Base-by-base conservation (phyloP, 2,113 vertebrate species). In the Hippopotamus amphibius region DNA sequence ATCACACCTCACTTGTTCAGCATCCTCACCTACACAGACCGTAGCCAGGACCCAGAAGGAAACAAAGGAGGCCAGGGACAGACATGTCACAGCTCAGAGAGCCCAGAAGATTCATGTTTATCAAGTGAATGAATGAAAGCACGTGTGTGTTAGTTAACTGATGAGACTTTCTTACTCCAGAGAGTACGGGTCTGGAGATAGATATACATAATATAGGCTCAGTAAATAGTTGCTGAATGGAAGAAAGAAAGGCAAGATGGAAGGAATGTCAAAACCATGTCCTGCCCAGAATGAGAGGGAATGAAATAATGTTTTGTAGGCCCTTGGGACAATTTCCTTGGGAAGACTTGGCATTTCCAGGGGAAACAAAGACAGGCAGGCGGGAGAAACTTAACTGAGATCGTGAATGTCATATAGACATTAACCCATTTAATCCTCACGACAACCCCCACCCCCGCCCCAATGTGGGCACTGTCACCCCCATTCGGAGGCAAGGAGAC, bases 401-500 rank as follows among this genome's bases (percentile, higher is more conserved):
- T 43, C 3, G 0, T 22, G 63, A 53, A 50, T 13, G 16, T 30
- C 33, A 7, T 33, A 4, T 13, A 37, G 74, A n/a, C 24, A 4
- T 15, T 2, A 33, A 17, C 17, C 28, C 33, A 26, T 48, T 65
- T 30, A 30, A 59, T 7, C 41, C 33, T 63, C 59, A 10, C 0
- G 24, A n/a, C 65, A 5, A 1, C 5, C 15, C 33, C 12, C 2
- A 3, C 22, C 26, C 77, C n/a, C 6, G 11, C 77, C 65, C 53
- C 0, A 0, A 9, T 0, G 2, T 9, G 24, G 80, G 17, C 15
- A 10, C 28, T 6, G 14, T 43, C 0, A 2, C 11, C 50, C 13
- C 46, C 26, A 2, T 15, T 33, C 26, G 22, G 63, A 57, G 28
- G 6, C 15, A 24, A 50, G 22, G 63, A 55, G n/a, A 53, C 19